phyloP scores from a whole-genome alignment of 2,888 invertebrate species.

The Anoncus sp. region DNA sequence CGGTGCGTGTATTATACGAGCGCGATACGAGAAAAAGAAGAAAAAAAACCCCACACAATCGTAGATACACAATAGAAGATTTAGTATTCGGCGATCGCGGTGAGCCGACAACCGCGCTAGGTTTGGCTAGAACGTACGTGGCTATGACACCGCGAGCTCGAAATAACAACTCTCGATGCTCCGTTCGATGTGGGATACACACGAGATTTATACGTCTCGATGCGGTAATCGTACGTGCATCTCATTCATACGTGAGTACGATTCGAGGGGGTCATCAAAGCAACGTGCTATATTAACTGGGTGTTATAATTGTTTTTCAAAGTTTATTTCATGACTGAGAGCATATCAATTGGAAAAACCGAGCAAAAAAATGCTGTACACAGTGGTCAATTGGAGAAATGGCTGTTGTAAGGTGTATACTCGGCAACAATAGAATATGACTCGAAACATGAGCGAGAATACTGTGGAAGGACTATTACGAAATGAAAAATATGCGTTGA shows the following conservation, averaged over 20 bases:
- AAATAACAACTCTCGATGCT: slow-evolving; percentile 53
- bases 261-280: slow-evolving; percentile 24
- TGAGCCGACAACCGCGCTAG: slow-evolving; percentile 34
- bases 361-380: not conserved
- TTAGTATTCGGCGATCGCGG: slow-evolving; percentile 61
- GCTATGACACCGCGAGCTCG: slow-evolving; percentile 52
- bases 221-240: slow-evolving; percentile 64
- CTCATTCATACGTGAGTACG: slow-evolving; percentile 52
- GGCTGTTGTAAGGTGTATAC: not conserved
- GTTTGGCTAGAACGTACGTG: slow-evolving; percentile 49
- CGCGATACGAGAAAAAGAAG: slow-evolving; percentile 22
- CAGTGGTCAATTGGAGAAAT: too few species aligned
- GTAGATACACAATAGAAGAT: slow-evolving; percentile 29
- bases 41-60: slow-evolving; percentile 4
- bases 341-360: not conserved
- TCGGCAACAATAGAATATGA: not conserved
- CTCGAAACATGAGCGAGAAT: too few species aligned
- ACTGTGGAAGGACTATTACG: not conserved
- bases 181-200: slow-evolving; percentile 20
- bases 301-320: not conserved
- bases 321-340: not conserved
- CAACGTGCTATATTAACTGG: slow-evolving; percentile 27
- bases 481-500: not conserved
- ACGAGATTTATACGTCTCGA: slow-evolving; percentile 46
- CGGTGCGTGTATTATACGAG: slow-evolving; percentile 26